Evolutionary conservation across 2,113 vertebrate genomes (phyloP).

Genomic region (Macquaria ambigua): DNA sequence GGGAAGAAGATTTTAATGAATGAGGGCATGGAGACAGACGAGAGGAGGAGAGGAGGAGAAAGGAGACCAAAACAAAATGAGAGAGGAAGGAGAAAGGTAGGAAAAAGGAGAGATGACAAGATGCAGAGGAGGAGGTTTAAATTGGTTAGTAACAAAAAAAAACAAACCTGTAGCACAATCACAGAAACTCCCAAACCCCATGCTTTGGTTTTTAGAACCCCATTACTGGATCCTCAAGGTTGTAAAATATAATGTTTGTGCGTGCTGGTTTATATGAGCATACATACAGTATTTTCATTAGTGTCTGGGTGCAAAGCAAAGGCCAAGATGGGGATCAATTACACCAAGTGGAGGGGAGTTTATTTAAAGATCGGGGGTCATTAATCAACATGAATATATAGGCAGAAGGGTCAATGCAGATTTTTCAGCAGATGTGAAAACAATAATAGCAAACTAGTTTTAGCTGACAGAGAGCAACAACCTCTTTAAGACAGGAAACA

Average conservation of each 20-base stretch:
- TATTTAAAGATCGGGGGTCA: constrained; percentile 47
- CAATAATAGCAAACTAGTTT: neutral
- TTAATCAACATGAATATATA: neutral
- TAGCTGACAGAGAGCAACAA: neutral
- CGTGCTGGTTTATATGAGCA: neutral
- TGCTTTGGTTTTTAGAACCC: neutral
- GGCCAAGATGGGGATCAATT: constrained; percentile 43
- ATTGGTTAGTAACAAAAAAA: neutral
- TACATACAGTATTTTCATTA: neutral
- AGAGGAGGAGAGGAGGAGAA: neutral
- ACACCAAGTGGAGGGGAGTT: constrained; percentile 9
- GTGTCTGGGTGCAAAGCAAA: constrained; percentile 11
- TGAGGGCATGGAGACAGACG: neutral
- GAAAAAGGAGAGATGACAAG: neutral
- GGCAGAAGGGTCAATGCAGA: neutral
- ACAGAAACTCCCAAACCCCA: neutral
- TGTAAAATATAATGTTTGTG: neutral
- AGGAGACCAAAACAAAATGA: neutral
- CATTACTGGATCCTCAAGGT: neutral
- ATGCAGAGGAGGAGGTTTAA: neutral
- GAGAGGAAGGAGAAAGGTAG: neutral
- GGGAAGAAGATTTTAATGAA: neutral
- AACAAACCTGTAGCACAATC: too few relatives aligned
- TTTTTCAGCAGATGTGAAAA: neutral
- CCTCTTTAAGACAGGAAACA: neutral